Evolutionary conservation across 1,140 invertebrate genomes (phyloP), one percentile per base, ranked within the genome.

Genomic region (Drosophila persimilis): DNA sequence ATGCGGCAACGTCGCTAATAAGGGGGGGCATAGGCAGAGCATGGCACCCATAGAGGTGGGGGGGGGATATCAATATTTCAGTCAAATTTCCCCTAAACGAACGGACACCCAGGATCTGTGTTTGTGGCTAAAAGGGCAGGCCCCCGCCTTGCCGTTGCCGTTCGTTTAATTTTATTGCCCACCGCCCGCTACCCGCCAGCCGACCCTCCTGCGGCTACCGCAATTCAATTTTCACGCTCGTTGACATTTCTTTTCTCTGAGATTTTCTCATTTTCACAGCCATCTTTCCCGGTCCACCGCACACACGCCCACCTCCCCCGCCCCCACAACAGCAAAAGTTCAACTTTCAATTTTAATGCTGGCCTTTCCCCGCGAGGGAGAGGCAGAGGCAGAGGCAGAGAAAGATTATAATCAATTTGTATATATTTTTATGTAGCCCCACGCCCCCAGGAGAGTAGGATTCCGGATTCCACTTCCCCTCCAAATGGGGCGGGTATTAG

Each of bases 161-260:
- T 85, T 85, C 81, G 77, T 85, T 85, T 86, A 85, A 85, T 85
- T 85, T 85, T 86, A 85, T 85, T 85, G 81, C 81, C 81, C 74
- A 86, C 29, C 15, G n/a, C 50, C 17, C 48, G 7, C 17, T 20
- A 4, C 15, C 43, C 26, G 6, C 17, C 0, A 15, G 0, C 15
- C 15, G 17, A 17, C 17, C 17, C 17, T 26, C 39, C 20, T 35
- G 35, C 44, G 59, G 9, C n/a, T 15, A 24, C 24, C 20, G 41
- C 24, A 48, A 43, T 53, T 53, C 55, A 64, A 80, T 83, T 85
- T 86, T 81, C 81, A 81, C 81, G 78, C 81, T 77, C 77, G 57
- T 88, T 86, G 81, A 86, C 81, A 88, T 86, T 86, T 85, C 77
- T 72, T 67, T 57, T 54, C 45, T 29, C 64, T 9, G 44, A 41